Evolutionary conservation across 2,797 vertebrate species (phyloP).

Genomic region (Etheostoma perlongum): DNA sequence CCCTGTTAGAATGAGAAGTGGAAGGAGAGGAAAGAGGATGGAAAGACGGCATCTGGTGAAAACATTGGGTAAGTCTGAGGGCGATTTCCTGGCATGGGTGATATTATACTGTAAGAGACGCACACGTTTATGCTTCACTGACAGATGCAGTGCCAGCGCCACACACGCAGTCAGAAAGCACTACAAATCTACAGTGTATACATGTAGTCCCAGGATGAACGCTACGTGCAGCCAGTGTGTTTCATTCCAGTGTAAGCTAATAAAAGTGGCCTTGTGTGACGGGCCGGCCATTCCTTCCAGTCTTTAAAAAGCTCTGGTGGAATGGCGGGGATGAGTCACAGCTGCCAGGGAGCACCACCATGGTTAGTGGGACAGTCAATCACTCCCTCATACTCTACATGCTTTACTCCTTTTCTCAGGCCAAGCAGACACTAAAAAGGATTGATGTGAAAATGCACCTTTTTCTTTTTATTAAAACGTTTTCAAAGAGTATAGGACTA

Average conservation of each 20-base stretch:
- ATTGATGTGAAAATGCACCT: not conserved
- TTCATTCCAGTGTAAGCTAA: constrained; percentile 53
- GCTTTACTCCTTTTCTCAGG: not conserved
- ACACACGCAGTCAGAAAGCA: constrained; percentile 2
- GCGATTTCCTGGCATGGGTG: constrained; percentile 47
- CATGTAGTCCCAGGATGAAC: not conserved
- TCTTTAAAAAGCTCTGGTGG: constrained; percentile 73
- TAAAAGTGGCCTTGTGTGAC: constrained; percentile 63
- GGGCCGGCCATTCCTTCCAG: constrained; percentile 61
- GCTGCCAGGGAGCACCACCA: constrained; percentile 66
- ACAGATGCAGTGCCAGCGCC: not conserved
- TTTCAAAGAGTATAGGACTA: too few relatives aligned
- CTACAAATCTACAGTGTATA: not conserved
- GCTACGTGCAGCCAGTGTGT: not conserved
- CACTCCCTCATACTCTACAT: not conserved
- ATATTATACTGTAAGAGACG: not conserved
- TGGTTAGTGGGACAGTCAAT: constrained; percentile 28
- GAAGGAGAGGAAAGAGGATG: constrained; percentile 39
- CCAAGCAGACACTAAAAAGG: not conserved
- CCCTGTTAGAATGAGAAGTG: not conserved
- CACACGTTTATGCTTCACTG: constrained; percentile 9
- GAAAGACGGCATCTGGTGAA: constrained; percentile 67
- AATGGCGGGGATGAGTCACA: constrained; percentile 67
- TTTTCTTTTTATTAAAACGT: too few relatives aligned
- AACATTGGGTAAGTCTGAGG: constrained; percentile 31